Percentiles rank a stretch among this genome's conserved stretches.
Conservation (phyloP, 2,888 invertebrate genomes). For the Ganaspis brasiliensis region DNA sequence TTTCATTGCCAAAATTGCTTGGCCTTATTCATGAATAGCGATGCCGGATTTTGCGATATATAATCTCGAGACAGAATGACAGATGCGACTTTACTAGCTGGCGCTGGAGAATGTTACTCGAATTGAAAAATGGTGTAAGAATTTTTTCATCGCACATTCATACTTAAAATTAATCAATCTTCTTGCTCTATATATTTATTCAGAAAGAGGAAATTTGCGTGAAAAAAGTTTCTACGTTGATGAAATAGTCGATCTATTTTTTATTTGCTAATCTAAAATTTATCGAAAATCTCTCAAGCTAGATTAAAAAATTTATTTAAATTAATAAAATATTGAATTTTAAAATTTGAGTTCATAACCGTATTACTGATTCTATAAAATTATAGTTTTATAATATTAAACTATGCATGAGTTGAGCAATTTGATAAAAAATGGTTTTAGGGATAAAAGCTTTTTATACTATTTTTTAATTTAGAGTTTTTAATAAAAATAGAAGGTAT, state of each 20-base stretch:
- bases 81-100: slow-evolving; percentile 4
- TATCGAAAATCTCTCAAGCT: no score
- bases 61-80: not conserved
- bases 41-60: slow-evolving; percentile 3
- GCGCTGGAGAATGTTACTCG: not conserved
- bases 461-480: not conserved
- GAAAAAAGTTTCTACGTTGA: no score
- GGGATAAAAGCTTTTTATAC: not conserved
- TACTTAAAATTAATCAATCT: slow-evolving; percentile 15
- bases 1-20: slow-evolving; percentile 25
- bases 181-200: not conserved
- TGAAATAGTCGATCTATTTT: not conserved
- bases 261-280: not conserved
- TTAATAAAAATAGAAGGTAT: not conserved
- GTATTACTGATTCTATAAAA: no score
- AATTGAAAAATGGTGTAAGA: slow-evolving; percentile 20
- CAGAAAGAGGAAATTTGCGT: not conserved
- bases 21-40: slow-evolving; percentile 1
- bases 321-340: no score
- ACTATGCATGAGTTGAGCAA: not conserved
- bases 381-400: not conserved
- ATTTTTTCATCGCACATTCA: not conserved
- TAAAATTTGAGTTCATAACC: no score
- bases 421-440: not conserved
- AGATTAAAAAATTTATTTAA: no score